Conservation (phyloP, 2,113 vertebrate species). For the Echinops telfairi region DNA sequence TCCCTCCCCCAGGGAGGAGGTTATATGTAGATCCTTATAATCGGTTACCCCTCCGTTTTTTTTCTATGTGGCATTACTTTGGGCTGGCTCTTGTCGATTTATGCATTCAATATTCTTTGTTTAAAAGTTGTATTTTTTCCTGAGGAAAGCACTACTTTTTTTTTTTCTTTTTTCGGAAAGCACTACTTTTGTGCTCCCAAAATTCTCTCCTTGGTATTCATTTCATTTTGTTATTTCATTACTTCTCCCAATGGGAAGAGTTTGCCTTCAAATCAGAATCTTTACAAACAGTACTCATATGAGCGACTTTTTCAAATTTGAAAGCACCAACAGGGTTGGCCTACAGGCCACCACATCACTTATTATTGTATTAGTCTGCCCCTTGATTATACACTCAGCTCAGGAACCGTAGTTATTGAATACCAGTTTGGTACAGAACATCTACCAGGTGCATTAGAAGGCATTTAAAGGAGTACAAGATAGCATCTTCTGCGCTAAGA, state of each 20-base stretch:
- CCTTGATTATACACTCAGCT: too few relatives aligned
- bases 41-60: too few relatives aligned
- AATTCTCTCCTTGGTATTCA: conserved; percentile 27
- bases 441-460: conserved; percentile 14
- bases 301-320: conserved; percentile 41
- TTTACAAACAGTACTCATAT: conserved; percentile 45
- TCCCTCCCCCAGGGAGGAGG: too few relatives aligned
- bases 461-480: not conserved
- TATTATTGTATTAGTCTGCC: not conserved
- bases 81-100: conserved; percentile 7
- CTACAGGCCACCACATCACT: not conserved
- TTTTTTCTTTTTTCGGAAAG: conserved; percentile 48
- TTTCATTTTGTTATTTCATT: conserved; percentile 26
- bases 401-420: not conserved
- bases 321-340: conserved; percentile 28
- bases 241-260: conserved; percentile 35
- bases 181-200: not conserved
- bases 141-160: not conserved
- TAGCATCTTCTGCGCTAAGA: not conserved
- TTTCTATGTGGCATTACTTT: not conserved
- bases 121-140: conserved; percentile 57
- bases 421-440: not conserved
- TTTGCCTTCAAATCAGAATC: conserved; percentile 47
- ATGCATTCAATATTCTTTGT: conserved; percentile 30
- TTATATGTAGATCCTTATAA: too few relatives aligned